Evolutionary conservation across 2,113 vertebrate genomes (phyloP), one percentile per base, ranked within the genome.

Genomic region (Brachyistius frenatus): DNA sequence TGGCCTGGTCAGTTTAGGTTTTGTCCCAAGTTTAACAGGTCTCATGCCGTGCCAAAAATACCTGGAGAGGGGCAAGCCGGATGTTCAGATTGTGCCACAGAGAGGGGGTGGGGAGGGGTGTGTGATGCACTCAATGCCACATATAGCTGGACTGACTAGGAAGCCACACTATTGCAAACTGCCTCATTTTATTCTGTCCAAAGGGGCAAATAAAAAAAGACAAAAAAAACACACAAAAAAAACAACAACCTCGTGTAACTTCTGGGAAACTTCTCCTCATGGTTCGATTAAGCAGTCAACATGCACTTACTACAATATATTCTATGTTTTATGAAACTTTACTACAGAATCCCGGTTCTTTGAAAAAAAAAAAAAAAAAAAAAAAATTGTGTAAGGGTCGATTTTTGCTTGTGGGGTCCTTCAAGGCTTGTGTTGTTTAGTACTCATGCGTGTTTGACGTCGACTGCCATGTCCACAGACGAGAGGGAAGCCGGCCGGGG

Each of bases 81-180:
- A 65, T 66, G 47, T 66, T 41, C 1, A n/a, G 68, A 80, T 82
- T 73, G 67, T 86, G 72, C 70, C 53, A 41, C 66, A 76, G 70
- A 50, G 66, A 65, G 76, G 70, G 60, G 52, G 23, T 23, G 23
- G 23, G 23, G 23, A 23, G 23, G 23, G 23, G 23, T 23, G 23
- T 9, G 67, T 33, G 73, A 71, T 37, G 70, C 84, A 80, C 73
- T 82, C 62, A 57, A n/a, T 82, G 89, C 83, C 74, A 78, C 86
- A 58, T 67, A 81, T 85, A 92, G 91, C 89, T 88, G 86, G 91
- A 89, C 85, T 89, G 88, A 89, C 57, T 66, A 80, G 60, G 69
- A 90, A 87, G 85, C 91, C 85, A 91, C 84, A 87, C 88, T 80
- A 11, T 83, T 81, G 23, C 74, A 88, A 88, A 91, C 91, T 90